Evolutionary conservation across 2,797 vertebrate species (phyloP).

Genomic region (Poecile montanus): DNA sequence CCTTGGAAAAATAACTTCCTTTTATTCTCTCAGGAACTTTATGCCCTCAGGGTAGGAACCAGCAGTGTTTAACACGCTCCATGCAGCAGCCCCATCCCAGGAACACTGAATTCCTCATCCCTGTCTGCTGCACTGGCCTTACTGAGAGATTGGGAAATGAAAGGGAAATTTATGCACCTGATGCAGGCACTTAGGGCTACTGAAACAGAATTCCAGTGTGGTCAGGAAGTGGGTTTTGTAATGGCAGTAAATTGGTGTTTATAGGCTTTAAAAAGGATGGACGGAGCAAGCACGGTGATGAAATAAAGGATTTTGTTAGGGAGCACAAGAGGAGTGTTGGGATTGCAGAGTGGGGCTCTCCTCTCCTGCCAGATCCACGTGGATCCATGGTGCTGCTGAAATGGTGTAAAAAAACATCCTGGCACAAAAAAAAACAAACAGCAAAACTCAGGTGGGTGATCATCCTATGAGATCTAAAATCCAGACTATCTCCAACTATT

Average conservation of each 20-base stretch:
- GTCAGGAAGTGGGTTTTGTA: background rate
- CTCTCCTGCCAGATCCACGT: background rate
- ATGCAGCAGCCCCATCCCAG: background rate
- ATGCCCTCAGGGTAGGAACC: background rate
- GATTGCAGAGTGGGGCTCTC: background rate
- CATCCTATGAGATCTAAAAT: background rate
- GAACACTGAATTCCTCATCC: background rate
- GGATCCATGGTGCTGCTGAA: background rate
- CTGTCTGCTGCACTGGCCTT: background rate
- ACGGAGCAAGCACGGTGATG: background rate
- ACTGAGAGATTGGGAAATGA: background rate
- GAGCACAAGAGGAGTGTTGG: background rate
- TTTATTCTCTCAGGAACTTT: background rate
- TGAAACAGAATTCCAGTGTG: background rate
- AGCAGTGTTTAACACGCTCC: background rate
- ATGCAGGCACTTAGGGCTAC: background rate
- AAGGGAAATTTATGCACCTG: background rate
- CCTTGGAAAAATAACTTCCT: slow-evolving; percentile 5
- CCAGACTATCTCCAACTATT: rapidly evolving
- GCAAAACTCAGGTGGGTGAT: background rate
- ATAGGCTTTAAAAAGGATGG: background rate
- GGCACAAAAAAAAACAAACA: too few species aligned
- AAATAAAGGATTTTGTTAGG: background rate
- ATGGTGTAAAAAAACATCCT: background rate
- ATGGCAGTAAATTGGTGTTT: background rate